Conservation (phyloP, 30 jellyfish, hydroid and myxozoan genomes). For the Rhopilema esculentum region DNA sequence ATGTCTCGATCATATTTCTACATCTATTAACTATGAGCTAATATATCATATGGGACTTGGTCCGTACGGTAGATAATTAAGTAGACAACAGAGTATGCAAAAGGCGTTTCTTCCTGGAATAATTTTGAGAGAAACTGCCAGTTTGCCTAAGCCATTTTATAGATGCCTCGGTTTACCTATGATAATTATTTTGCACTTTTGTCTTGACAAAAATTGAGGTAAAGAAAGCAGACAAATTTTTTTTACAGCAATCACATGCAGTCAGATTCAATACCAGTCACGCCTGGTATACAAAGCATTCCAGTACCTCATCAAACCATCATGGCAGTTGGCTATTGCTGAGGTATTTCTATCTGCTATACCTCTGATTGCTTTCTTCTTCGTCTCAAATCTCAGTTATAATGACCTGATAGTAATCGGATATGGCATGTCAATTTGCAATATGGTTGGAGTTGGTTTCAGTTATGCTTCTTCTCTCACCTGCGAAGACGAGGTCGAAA, state of each 20-base stretch:
- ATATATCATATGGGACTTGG: no score
- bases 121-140: no score
- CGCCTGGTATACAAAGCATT: slow-evolving; percentile 29
- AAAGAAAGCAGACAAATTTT: background rate
- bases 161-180: no score
- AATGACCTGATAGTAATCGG: slow-evolving; percentile 30
- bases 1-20: no score
- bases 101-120: no score
- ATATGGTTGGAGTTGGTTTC: slow-evolving; percentile 34
- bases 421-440: slow-evolving; percentile 46
- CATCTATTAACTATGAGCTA: no score
- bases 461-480: slow-evolving; percentile 38
- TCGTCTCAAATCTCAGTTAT: slow-evolving; percentile 9
- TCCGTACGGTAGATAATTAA: no score
- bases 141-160: no score
- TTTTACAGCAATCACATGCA: slow-evolving; percentile 30
- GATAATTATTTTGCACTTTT: no score
- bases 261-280: slow-evolving; percentile 29
- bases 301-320: slow-evolving; percentile 53
- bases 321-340: slow-evolving; percentile 55
- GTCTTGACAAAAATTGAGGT: no score
- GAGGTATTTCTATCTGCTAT: slow-evolving; percentile 56
- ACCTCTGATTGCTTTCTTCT: slow-evolving; percentile 55
- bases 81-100: no score
- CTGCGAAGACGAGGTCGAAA: slow-evolving; percentile 37